These are phyloP conservation scores for Probaryconus sp. DNA, from an alignment of 1,140 invertebrate genomes.

Conservation along the genomic window DNA sequence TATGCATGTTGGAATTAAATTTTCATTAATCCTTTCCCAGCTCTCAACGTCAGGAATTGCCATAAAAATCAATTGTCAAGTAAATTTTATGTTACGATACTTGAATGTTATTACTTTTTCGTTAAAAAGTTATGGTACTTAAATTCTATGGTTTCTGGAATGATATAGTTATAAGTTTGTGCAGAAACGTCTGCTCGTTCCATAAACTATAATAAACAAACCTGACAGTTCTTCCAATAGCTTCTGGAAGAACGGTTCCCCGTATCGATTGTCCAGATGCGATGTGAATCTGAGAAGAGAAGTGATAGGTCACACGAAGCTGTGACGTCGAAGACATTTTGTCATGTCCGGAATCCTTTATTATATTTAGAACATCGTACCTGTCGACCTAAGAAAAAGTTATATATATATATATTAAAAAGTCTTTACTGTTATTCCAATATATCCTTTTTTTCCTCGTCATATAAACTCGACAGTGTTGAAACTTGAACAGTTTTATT, in stretches of 20 bases:
- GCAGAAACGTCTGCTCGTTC: constrained; percentile 28
- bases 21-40: too few relatives aligned
- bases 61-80: too few relatives aligned
- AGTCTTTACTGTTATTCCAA: too few relatives aligned
- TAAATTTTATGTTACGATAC: too few relatives aligned
- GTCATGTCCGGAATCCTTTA: constrained; percentile 51
- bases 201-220: constrained; percentile 55
- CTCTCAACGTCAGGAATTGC: too few relatives aligned
- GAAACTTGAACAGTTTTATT: too few relatives aligned
- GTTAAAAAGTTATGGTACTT: too few relatives aligned
- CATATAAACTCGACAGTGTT: too few relatives aligned
- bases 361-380: constrained; percentile 30
- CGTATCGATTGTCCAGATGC: constrained; percentile 61
- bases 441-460: too few relatives aligned
- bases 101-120: too few relatives aligned
- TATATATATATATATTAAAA: constrained; percentile 40
- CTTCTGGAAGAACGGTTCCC: constrained; percentile 47
- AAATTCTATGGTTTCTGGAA: constrained; percentile 19
- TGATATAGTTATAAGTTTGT: constrained; percentile 7
- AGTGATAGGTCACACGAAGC: constrained; percentile 47
- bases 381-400: neutral
- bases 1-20: too few relatives aligned
- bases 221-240: constrained; percentile 47
- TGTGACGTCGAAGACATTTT: constrained; percentile 28
- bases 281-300: constrained; percentile 56